Base-by-base conservation (phyloP, 30 jellyfish, hydroid and myxozoan genomes). In the Morbakka virulenta region DNA sequence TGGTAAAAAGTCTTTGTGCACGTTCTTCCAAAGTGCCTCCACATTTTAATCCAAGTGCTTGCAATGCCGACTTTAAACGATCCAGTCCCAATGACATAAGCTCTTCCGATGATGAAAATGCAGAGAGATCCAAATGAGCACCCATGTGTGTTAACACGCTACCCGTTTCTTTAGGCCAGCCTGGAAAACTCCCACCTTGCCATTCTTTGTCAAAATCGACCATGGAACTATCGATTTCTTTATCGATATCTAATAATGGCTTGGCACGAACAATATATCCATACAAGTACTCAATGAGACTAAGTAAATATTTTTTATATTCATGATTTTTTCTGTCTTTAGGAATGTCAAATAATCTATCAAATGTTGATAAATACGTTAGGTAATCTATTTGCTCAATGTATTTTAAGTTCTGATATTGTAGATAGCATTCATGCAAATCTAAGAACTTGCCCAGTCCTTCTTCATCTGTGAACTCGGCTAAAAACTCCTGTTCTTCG, bases 131-230 rank as follows among this genome's bases (percentile, higher is more conserved):
- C 71, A 91, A 71, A 66, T 77, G 98, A 2, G 96, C 96, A 36
- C 96, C 95, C 13, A 96, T 65, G 52, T 81, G 98, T 13, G 96
- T 71, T 20, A 91, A 75, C 11, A 95, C 98, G 80, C 98, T 91
- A 33, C 98, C 94, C 65, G 95, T 85, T 70, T 91, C 98, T 73
- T 91, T 91, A 14, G 99, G 96, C 99, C 99, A 93, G 23, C 99
- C 99, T 30, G 92, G 89, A 52, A 93, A 93, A n/a, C 65, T 67
- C 14, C 99, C 99, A n/a, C 49, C 69, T 1, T 72, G 90, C 88
- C 89, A 93, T 17, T 87, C 78, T 32, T 57, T 77, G 12, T 93
- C 94, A 87, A 85, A 93, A 23, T 86, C 99, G 14, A 57, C 86
- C 27, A 73, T 33, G 17, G 89, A 89, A 21, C 81, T 91, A 3